Evolutionary conservation across 2,797 vertebrate species (phyloP), one percentile per base, ranked within the genome.

Genomic region (Parambassis ranga): DNA sequence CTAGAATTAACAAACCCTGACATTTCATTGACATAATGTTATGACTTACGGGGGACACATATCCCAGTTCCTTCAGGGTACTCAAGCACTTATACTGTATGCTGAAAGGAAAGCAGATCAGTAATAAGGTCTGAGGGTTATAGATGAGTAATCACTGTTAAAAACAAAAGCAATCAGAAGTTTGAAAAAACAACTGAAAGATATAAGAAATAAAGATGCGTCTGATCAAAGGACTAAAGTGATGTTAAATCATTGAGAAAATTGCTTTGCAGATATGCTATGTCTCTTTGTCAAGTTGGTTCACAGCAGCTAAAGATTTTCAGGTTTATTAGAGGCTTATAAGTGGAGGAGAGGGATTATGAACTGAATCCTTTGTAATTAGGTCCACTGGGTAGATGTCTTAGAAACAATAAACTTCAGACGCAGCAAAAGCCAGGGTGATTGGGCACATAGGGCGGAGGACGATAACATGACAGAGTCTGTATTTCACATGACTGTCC

Each of bases 321-420:
- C 67, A 39, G 71, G 71, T 81, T 68, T 68, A 69, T 75, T 61
- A 51, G 68, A 71, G 79, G 79, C 79, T 84, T 88, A 86, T 74
- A 83, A 84, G 47, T 26, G 44, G 63, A 81, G 71, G 67, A 80
- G 73, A 56, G 57, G 80, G 85, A 90, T 90, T 89, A 89, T 79
- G 64, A 77, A 72, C 57, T 48, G 75, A 85, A 89, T 88, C 87
- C 81, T 63, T 66, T 78, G 69, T 92, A 90, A 92, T 90, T 90
- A 81, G 85, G 64, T 85, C 90, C 89, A 74, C 74, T 81, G 91
- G 89, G 89, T 59, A 57, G 83, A 58, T 67, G 71, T 75, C 73
- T 87, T 74, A 75, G 60, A 56, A 79, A 77, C 56, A 74, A 71
- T 68, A 57, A 61, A 77, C 78, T 78, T 79, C n/a, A 57, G 58